Evolutionary conservation across 1,140 invertebrate species (phyloP).

Genomic region (Triops cancriformis): DNA sequence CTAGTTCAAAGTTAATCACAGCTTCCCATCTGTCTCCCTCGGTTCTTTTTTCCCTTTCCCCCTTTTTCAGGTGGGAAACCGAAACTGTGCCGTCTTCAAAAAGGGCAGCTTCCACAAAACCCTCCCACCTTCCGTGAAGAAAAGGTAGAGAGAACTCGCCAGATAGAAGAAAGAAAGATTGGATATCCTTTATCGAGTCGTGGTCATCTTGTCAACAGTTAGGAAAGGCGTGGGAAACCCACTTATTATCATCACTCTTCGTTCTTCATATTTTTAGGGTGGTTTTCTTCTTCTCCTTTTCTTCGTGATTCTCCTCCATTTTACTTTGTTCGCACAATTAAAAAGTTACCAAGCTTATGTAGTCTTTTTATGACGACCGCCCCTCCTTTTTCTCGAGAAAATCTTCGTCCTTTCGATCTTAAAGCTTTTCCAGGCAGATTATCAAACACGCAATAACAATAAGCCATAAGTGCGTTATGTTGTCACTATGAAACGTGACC

Average conservation of each 20-base stretch:
- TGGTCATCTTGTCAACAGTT: background rate
- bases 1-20: background rate
- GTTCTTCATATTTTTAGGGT: background rate
- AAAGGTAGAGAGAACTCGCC: no score
- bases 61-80: background rate
- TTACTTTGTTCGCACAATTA: background rate
- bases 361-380: no score
- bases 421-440: no score
- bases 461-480: no score
- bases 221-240: conserved; percentile 6
- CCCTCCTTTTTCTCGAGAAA: no score
- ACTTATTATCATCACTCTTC: background rate
- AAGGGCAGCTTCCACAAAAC: no score
- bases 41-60: background rate
- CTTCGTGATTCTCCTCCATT: background rate
- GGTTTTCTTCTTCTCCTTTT: background rate
- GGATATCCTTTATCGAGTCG: background rate
- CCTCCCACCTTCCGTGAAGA: no score
- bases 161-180: background rate
- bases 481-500: no score
- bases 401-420: no score
- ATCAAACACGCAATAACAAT: no score
- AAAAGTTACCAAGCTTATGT: no score
- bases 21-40: background rate
- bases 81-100: no score